These are phyloP conservation scores for Drosophila falleni DNA, from an alignment of 2,888 invertebrate species.

Conservation along the genomic window DNA sequence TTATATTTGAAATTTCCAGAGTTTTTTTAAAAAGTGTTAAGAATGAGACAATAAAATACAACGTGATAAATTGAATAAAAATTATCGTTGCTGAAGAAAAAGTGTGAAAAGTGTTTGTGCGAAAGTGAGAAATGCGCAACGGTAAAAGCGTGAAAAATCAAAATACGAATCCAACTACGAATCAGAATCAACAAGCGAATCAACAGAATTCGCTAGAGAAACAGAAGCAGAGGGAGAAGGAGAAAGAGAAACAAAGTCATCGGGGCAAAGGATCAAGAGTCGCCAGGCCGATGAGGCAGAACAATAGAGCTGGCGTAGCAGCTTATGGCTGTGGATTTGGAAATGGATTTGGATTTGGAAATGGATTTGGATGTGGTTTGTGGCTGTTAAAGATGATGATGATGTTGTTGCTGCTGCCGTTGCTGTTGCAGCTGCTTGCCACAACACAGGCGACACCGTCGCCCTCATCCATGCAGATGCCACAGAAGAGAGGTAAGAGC, in stretches of 20 bases:
- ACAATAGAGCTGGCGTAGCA: slow-evolving; percentile 52
- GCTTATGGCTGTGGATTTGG: slow-evolving; percentile 54
- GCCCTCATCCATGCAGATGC: slow-evolving; percentile 84
- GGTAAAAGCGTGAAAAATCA: slow-evolving; percentile 18
- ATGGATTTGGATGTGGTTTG: slow-evolving; percentile 72
- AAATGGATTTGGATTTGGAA: slow-evolving; percentile 64
- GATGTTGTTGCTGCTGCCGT: slow-evolving; percentile 50
- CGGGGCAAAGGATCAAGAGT: slow-evolving; percentile 47
- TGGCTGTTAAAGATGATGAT: slow-evolving; percentile 59
- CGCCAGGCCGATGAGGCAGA: slow-evolving; percentile 57
- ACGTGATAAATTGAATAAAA: neutral
- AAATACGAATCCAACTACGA: slow-evolving; percentile 1
- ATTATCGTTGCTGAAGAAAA: slow-evolving; percentile 3
- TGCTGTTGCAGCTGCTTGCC: slow-evolving; percentile 80
- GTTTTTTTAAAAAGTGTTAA: too few species aligned
- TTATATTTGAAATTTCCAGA: too few species aligned
- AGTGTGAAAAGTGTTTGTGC: slow-evolving; percentile 32
- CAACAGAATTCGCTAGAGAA: slow-evolving; percentile 15
- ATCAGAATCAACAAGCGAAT: slow-evolving; percentile 19
- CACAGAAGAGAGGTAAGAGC: slow-evolving; percentile 85
- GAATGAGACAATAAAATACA: too few species aligned
- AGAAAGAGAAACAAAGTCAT: slow-evolving; percentile 6
- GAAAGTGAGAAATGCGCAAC: slow-evolving; percentile 38
- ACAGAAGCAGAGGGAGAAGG: slow-evolving; percentile 10
- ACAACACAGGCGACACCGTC: slow-evolving; percentile 82